Conservation (phyloP, 2,797 vertebrate species). For the Linurgus olivaceus region DNA sequence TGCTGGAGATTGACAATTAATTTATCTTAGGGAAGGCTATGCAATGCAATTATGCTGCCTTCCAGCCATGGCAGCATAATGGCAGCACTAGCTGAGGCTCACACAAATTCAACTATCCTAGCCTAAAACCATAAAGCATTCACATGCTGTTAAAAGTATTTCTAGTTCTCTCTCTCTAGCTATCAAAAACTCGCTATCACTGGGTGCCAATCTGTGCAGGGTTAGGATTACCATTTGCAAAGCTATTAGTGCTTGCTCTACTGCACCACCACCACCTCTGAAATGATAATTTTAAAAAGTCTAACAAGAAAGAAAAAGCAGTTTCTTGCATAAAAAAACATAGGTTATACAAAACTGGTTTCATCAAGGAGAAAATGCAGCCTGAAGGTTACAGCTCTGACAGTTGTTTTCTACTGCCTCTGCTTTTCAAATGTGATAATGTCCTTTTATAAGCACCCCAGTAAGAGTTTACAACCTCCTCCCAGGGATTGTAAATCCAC, state of each 20-base stretch:
- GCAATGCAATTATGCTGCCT: not conserved
- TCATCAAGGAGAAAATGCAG: constrained; percentile 25
- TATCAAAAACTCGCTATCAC: not conserved
- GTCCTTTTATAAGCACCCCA: constrained; percentile 47
- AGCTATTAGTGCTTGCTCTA: not conserved
- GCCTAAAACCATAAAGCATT: not conserved
- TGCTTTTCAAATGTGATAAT: constrained; percentile 21
- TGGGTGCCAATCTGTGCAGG: not conserved
- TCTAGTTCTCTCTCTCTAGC: not conserved
- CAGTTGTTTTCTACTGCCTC: constrained; percentile 33
- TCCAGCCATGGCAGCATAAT: not conserved
- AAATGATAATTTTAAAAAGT: not conserved
- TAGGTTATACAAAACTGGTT: not conserved
- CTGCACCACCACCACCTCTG: not conserved
- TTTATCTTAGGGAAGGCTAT: not conserved
- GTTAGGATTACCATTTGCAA: not conserved
- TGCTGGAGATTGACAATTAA: not conserved
- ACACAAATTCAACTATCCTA: not conserved
- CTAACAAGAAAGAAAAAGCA: not conserved
- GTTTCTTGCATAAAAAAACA: not conserved
- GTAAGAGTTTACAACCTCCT: constrained; percentile 57
- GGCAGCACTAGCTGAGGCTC: not conserved
- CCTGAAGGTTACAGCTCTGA: constrained; percentile 38
- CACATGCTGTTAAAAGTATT: not conserved
- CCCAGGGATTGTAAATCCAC: constrained; percentile 63